A percentile compares a stretch with the other conserved stretches of the same genome.
Conservation (phyloP, 2,797 vertebrate genomes). For the Tragelaphus oryx region DNA sequence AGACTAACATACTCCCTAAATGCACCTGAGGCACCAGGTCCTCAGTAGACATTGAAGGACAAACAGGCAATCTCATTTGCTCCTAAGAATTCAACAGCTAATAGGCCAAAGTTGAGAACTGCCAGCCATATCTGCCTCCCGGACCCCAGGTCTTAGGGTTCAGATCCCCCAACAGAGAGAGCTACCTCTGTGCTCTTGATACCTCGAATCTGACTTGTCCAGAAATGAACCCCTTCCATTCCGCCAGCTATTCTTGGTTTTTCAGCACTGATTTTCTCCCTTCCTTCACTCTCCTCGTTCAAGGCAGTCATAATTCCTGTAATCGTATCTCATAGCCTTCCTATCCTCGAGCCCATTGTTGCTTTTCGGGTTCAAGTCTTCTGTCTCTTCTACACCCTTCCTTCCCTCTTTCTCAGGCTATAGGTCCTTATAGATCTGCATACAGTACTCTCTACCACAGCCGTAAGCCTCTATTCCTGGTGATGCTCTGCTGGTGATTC, state of each 20-base stretch:
- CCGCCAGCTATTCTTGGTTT: neutral
- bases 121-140: neutral
- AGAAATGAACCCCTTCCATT: neutral
- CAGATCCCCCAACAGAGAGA: neutral
- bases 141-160: neutral
- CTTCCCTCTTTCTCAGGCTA: neutral
- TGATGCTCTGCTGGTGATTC: neutral
- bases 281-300: neutral
- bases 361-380: neutral
- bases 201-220: neutral
- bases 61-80: neutral
- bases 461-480: neutral
- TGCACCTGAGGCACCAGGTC: neutral
- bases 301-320: neutral
- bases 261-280: neutral
- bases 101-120: neutral
- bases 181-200: neutral
- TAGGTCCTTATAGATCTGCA: neutral
- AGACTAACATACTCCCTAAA: neutral
- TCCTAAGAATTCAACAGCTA: neutral
- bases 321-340: neutral
- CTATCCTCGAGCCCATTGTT: neutral
- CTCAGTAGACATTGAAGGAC: neutral
- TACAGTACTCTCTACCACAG: neutral
- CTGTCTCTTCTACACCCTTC: neutral